A percentile compares a stretch with the other conserved stretches of the same genome.
Conservation (phyloP, 2,888 invertebrate genomes). For the Agrochola circellaris region DNA sequence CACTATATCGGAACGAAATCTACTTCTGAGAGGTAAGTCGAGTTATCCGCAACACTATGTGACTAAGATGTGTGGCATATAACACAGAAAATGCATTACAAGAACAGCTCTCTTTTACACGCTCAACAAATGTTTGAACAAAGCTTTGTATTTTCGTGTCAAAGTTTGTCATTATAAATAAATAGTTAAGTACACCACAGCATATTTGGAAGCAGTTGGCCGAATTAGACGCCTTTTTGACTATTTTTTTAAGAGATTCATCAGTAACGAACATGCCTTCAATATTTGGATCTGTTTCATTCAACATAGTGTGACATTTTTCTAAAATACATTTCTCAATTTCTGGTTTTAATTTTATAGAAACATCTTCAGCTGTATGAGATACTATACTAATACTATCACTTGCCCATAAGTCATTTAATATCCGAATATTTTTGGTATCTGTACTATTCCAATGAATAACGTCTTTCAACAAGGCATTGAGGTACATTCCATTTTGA, state of each 20-base stretch:
- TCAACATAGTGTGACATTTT: slow-evolving; percentile 69
- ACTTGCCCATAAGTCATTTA: slow-evolving; percentile 78
- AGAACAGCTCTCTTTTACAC: slow-evolving; percentile 71
- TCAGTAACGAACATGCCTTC: slow-evolving; percentile 67
- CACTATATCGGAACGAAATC: no score
- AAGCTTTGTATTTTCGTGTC: slow-evolving; percentile 73
- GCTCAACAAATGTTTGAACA: slow-evolving; percentile 73
- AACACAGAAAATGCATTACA: slow-evolving; percentile 70
- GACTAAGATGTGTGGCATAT: slow-evolving; percentile 76
- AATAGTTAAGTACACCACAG: slow-evolving; percentile 76
- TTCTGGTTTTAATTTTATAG: slow-evolving; percentile 80
- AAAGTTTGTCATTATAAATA: slow-evolving; percentile 80
- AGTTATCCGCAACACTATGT: no score
- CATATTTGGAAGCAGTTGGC: slow-evolving; percentile 83
- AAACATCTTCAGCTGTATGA: slow-evolving; percentile 73
- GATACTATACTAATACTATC: slow-evolving; percentile 46
- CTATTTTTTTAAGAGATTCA: slow-evolving; percentile 67
- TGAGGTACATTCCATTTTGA: slow-evolving; percentile 65
- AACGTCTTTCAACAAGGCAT: slow-evolving; percentile 73
- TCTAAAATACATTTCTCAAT: slow-evolving; percentile 79
- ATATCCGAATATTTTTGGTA: slow-evolving; percentile 68
- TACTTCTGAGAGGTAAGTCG: no score
- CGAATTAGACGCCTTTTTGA: slow-evolving; percentile 76
- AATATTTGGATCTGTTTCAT: slow-evolving; percentile 62
- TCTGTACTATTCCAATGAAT: slow-evolving; percentile 72